Base-by-base conservation (phyloP, 2,888 invertebrate species). In the Caenorhabditis becei region DNA sequence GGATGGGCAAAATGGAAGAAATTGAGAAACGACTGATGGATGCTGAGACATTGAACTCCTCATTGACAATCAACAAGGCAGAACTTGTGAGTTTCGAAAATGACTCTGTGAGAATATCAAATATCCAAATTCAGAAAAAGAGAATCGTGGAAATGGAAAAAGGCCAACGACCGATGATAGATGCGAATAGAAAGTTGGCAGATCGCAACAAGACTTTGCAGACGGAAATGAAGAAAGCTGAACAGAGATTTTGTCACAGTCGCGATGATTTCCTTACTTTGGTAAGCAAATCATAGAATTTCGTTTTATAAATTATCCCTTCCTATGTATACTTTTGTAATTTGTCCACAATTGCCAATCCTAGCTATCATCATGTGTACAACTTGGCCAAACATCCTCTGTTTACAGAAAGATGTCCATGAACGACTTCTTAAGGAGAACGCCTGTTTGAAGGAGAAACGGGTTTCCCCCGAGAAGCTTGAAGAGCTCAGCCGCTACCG, bases 81-180 rank as follows among this genome's bases (percentile, higher is more conserved):
- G 88, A 91, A 83, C 74, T 90, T 82, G 89, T 89, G 28, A 79
- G 86, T 82, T 63, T n/a, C 14, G 41, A 7, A 23, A 26, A 16
- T 37, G 11, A 14, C 32, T 32, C 14, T 26, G 18, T 72, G 11
- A 35, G 51, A 14, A 65, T 85, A n/a, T n/a, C n/a, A n/a, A n/a
- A n/a, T n/a, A n/a, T n/a, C n/a, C n/a, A n/a, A n/a, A n/a, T 89
- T 63, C 74, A 89, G 89, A 90, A 91, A 72, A 89, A 90, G 79
- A 87, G 86, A 70, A 90, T 90, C 37, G 86, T 91, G 20, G 90
- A 90, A n/a, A 83, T 90, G 80, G 90, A 91, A 59, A 88, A 87
- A 77, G 86, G 80, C 44, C 90, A 91, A 63, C 71, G 79, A 24
- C 90, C 90, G 11, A 62, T 90, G 79, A 83, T 90, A 26, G 90